Evolutionary conservation across 1,140 invertebrate species (phyloP), one percentile per base, ranked within the genome.

Genomic region (Reticulitermes speratus): DNA sequence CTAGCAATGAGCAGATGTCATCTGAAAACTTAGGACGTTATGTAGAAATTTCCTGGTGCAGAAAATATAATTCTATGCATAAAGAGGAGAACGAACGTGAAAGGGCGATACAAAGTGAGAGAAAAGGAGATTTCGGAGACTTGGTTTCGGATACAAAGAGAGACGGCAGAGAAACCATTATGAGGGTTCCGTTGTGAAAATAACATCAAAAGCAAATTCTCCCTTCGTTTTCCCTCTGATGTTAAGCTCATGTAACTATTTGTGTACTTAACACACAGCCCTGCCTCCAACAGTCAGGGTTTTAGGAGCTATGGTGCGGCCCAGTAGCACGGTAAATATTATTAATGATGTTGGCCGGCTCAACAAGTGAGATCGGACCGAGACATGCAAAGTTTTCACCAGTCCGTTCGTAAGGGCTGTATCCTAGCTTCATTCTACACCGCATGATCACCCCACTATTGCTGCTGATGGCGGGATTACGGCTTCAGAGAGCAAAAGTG

Each of bases 201-300:
- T 75, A 75, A 75, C 65, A 75, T 75, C 65, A 75, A 75, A 75
- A 75, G 65, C 65, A 30, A 75, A 75, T 75, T 30, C 65, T 75
- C 65, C 65, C 65, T 55, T 55, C 52, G 52, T 55, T 55, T 55
- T 55, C 52, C 52, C 52, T 55, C 14, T 55, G 52, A 55, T 55
- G 52, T 5, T 55, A 55, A 55, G 52, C 52, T 14, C 65, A 25
- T 75, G 65, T 75, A 75, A 75, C 65, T 75, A 30, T 75, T 75
- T 75, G 65, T 75, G 16, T 75, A 75, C 65, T 30, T 30, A 75
- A 30, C 65, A 30, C 25, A 75, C 52, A 55, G 52, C 52, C 52
- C 52, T 21, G 19, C 19, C 52, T 55, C 16, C 52, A 55, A 21
- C 19, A 55, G 52, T 55, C 11, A 55, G 1, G 52, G 14, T 55